Evolutionary conservation across 2,888 invertebrate genomes (phyloP).

Genomic region (Drosophila suboccidentalis): DNA sequence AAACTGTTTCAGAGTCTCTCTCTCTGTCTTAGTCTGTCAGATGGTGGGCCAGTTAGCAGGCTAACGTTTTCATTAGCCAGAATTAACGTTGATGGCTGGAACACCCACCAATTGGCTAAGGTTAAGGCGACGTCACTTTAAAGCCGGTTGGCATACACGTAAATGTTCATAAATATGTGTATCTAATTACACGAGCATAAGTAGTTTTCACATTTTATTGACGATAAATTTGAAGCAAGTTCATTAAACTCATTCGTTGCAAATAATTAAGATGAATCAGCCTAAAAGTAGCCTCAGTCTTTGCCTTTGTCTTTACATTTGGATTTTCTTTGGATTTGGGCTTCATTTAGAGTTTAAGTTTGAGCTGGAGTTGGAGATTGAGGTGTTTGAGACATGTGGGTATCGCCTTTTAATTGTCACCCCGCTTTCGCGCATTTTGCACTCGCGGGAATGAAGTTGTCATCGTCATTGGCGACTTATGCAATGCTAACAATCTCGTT

Average conservation of each 20-base stretch:
- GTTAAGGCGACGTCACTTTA: conserved; percentile 53
- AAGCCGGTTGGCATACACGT: conserved; percentile 4
- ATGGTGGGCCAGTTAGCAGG: conserved; percentile 58
- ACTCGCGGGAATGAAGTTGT: conserved; percentile 63
- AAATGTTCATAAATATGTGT: conserved; percentile 52
- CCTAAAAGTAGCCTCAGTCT: conserved; percentile 36
- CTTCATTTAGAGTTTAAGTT: conserved; percentile 25
- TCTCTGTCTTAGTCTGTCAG: too few species aligned
- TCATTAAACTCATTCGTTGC: conserved; percentile 68
- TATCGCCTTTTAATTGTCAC: conserved; percentile 46
- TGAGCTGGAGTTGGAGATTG: neutral
- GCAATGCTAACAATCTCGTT: conserved; percentile 71
- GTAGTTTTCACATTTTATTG: conserved; percentile 67
- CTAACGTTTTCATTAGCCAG: conserved; percentile 74
- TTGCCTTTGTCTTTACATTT: conserved; percentile 4
- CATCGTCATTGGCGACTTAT: conserved; percentile 52
- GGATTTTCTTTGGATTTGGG: conserved; percentile 27
- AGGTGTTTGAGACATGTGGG: conserved; percentile 55
- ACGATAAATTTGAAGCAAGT: conserved; percentile 70
- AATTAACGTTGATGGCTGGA: conserved; percentile 52
- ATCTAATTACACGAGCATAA: conserved; percentile 55
- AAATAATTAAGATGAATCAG: conserved; percentile 46
- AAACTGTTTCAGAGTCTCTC: conserved; percentile 37
- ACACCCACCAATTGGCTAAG: conserved; percentile 62
- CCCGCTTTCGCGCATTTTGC: conserved; percentile 48